Percentiles rank a stretch among this genome's conserved stretches.
These are phyloP conservation scores for Sebastes trivittatus DNA, from an alignment of 2,797 vertebrate species.

Conservation along the genomic window DNA sequence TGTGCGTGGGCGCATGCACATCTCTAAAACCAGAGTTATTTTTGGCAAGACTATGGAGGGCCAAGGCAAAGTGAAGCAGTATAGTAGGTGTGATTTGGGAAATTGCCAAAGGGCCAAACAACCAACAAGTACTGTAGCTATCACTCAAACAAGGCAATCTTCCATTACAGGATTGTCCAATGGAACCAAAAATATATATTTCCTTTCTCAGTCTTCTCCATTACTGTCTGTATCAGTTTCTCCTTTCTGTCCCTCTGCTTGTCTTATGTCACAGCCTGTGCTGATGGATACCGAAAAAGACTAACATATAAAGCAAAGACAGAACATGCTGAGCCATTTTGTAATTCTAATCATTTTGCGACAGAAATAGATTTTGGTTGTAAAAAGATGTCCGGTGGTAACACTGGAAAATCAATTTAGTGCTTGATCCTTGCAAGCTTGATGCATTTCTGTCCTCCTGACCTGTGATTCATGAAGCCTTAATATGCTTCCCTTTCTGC, in stretches of 20 bases:
- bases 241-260: background rate
- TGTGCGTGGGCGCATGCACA: conserved; percentile 8
- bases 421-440: background rate
- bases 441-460: background rate
- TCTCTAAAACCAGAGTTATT: conserved; percentile 31
- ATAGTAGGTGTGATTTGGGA: conserved; percentile 30
- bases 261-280: background rate
- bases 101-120: conserved; percentile 39
- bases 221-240: conserved; percentile 12
- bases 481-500: background rate
- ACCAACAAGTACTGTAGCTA: conserved; percentile 20
- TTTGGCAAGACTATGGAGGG: conserved; percentile 34
- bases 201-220: background rate
- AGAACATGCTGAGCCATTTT: background rate
- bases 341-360: background rate
- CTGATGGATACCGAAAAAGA: conserved; percentile 9
- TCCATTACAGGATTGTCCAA: background rate
- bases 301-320: background rate
- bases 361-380: background rate
- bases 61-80: conserved; percentile 31
- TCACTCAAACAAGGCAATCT: conserved; percentile 35
- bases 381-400: background rate
- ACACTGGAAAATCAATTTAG: background rate
- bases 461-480: background rate
- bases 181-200: conserved; percentile 18